A percentile compares a stretch with the other conserved stretches of the same genome.
Evolutionary conservation across 2,797 vertebrate species (phyloP).

Genomic region (Sarcophilus harrisii): DNA sequence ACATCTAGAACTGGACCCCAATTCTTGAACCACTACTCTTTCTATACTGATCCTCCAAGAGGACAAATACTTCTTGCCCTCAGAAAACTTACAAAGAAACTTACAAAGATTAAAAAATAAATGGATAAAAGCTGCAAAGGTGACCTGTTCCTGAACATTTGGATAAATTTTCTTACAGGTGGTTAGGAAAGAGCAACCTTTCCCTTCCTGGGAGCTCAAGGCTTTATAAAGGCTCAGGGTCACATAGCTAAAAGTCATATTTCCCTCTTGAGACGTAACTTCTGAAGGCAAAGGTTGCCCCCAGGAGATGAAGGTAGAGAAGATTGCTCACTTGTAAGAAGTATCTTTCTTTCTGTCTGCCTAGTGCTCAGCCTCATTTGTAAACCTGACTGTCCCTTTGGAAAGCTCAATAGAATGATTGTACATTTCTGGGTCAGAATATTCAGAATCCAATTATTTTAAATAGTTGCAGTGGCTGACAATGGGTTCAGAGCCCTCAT

Average conservation of each 20-base stretch:
- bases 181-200: constrained; percentile 30
- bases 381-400: constrained; percentile 64
- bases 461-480: constrained; percentile 70
- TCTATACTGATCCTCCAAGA: constrained; percentile 3
- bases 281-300: constrained; percentile 77
- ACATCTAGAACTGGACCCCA: not conserved
- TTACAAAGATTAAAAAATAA: not conserved
- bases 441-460: constrained; percentile 81
- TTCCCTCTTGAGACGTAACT: constrained; percentile 62
- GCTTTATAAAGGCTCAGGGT: not conserved
- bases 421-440: constrained; percentile 73
- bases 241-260: constrained; percentile 14
- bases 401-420: constrained; percentile 77
- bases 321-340: constrained; percentile 75
- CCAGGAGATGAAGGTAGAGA: constrained; percentile 72
- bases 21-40: not conserved
- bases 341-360: constrained; percentile 73
- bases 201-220: not conserved
- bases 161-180: not conserved
- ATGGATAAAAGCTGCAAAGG: not conserved
- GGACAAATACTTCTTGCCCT: not conserved
- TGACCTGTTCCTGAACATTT: not conserved
- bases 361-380: constrained; percentile 66
- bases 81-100: constrained; percentile 16
- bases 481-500: constrained; percentile 68